These are phyloP conservation scores for Nomada flava DNA, from an alignment of 2,888 invertebrate genomes.

Conservation along the genomic window DNA sequence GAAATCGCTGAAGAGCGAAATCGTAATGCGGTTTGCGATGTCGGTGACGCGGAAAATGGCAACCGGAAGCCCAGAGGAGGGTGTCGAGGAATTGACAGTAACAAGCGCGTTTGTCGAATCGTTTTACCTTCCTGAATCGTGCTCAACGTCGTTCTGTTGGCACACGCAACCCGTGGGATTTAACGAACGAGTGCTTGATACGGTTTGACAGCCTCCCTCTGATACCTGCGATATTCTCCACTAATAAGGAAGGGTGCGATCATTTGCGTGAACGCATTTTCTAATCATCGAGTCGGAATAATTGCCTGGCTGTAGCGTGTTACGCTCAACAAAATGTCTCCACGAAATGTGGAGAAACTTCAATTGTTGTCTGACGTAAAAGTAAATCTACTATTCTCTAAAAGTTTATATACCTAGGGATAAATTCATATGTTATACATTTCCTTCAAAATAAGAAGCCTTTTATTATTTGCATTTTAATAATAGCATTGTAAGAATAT, in stretches of 20 bases:
- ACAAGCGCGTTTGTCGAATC: slow-evolving; percentile 57
- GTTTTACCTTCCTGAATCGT: slow-evolving; percentile 47
- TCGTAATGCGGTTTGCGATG: not conserved
- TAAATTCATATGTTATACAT: no score
- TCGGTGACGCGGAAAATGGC: slow-evolving; percentile 2
- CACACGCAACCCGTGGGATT: slow-evolving; percentile 54
- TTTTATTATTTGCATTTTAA: no score
- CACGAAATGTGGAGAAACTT: no score
- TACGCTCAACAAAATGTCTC: not conserved
- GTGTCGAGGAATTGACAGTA: slow-evolving; percentile 40
- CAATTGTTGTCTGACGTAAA: no score
- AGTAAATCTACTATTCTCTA: no score
- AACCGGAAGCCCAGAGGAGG: not conserved
- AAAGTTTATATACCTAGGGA: no score
- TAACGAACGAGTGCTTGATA: slow-evolving; percentile 32
- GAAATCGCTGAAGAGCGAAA: not conserved
- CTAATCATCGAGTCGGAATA: slow-evolving; percentile 14
- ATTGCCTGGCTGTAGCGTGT: slow-evolving; percentile 1
- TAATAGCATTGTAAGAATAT: no score
- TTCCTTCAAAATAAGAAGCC: no score
- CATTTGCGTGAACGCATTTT: slow-evolving; percentile 32
- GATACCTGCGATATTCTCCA: slow-evolving; percentile 53
- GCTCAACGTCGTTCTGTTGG: slow-evolving; percentile 33
- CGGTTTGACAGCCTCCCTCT: slow-evolving; percentile 39
- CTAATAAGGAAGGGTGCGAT: slow-evolving; percentile 54